Conservation (phyloP, 2,113 vertebrate genomes). For the Pachycephala philippinensis region DNA sequence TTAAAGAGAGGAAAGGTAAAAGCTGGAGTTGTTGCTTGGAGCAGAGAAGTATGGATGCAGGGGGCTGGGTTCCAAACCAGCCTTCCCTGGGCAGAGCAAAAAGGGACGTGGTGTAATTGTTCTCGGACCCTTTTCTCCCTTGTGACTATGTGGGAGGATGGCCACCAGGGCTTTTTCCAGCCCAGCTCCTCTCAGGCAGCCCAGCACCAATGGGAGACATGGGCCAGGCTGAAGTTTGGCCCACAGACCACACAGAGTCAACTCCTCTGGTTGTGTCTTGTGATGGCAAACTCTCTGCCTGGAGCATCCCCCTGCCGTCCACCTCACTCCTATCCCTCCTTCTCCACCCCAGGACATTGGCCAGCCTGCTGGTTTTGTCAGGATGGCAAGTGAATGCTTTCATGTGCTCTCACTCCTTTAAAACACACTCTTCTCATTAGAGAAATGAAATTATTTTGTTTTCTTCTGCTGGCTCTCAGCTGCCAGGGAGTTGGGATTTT, state of each 20-base stretch:
- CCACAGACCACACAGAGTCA: rapidly evolving
- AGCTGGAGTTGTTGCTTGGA: background rate
- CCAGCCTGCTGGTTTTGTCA: background rate
- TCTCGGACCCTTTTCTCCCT: background rate
- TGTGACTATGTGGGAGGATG: rapidly evolving
- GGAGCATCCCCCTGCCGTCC: background rate
- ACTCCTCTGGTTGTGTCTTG: background rate
- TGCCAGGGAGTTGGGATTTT: background rate
- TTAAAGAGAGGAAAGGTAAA: background rate
- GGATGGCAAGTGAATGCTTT: background rate
- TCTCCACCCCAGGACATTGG: background rate
- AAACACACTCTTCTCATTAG: background rate
- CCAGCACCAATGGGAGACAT: background rate
- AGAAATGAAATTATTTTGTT: background rate
- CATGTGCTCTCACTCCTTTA: background rate
- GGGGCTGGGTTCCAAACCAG: background rate
- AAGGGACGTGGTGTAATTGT: background rate
- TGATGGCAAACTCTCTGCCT: background rate
- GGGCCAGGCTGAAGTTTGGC: background rate
- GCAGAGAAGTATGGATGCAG: background rate
- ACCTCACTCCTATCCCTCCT: background rate
- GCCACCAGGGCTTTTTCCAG: background rate
- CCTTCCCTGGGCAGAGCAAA: background rate
- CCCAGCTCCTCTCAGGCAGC: background rate
- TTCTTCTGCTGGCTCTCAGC: background rate